Evolutionary conservation across 1,140 invertebrate genomes (phyloP).

Genomic region (Papilio polytes): DNA sequence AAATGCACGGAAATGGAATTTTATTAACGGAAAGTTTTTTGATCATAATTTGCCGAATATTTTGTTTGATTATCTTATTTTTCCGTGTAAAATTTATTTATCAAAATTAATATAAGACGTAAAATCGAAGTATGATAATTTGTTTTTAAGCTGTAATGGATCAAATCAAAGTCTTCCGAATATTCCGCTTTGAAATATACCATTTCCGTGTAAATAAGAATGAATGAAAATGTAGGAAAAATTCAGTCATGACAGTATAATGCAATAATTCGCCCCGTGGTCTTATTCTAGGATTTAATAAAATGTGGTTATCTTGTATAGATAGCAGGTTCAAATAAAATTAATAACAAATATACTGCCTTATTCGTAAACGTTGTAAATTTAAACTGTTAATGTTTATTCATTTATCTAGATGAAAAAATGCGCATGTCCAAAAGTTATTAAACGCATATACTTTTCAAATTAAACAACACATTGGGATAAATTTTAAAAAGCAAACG

Average conservation of each 20-base stretch:
- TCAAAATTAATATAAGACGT: background rate
- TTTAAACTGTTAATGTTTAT: conserved; percentile 42
- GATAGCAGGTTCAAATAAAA: conserved; percentile 40
- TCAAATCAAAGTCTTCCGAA: conserved; percentile 27
- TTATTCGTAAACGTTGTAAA: conserved; percentile 59
- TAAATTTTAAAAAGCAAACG: background rate
- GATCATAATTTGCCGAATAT: background rate
- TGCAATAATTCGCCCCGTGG: conserved; percentile 38
- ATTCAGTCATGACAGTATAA: background rate
- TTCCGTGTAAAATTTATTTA: background rate
- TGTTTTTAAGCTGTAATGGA: background rate
- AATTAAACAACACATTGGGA: background rate
- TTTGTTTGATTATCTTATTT: background rate
- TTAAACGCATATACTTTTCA: conserved; percentile 2
- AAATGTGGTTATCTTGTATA: conserved; percentile 7
- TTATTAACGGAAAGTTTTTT: background rate
- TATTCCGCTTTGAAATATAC: conserved; percentile 10
- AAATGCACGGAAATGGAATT: conserved; percentile 15
- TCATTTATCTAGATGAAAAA: background rate
- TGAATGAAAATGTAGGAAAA: background rate
- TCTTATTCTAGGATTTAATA: conserved; percentile 41
- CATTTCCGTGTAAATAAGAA: conserved; percentile 1
- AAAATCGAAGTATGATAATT: background rate
- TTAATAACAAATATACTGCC: conserved; percentile 57
- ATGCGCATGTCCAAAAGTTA: conserved; percentile 9